A percentile compares a stretch with the other conserved stretches of the same genome.
phyloP scores from a whole-genome alignment of 1,140 invertebrate species.

The Ridgeia piscesae region DNA sequence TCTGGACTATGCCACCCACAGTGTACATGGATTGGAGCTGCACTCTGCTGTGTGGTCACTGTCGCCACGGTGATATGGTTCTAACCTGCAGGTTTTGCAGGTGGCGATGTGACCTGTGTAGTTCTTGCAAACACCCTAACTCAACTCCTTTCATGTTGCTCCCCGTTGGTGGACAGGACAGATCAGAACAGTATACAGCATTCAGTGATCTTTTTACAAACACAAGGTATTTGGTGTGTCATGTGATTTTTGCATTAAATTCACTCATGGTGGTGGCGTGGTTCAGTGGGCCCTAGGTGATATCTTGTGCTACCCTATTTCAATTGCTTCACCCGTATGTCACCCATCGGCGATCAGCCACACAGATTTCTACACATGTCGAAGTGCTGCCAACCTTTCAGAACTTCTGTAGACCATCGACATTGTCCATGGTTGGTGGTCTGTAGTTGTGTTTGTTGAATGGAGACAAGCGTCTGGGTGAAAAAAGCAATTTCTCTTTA shows the following conservation, averaged over 20 bases:
- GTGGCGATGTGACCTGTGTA: not conserved
- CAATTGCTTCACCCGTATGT: not conserved
- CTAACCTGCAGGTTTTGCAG: not conserved
- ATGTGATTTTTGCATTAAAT: not conserved
- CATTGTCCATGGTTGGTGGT: not conserved
- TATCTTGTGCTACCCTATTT: not conserved
- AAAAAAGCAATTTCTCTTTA: not conserved
- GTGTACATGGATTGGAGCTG: not conserved
- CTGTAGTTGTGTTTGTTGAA: not conserved
- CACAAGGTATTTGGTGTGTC: not conserved
- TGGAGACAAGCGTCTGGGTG: not conserved
- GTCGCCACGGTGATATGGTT: not conserved
- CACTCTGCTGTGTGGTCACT: not conserved
- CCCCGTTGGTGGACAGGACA: not conserved
- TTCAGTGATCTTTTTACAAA: not conserved
- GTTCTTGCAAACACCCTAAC: not conserved
- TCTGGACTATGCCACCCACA: not conserved
- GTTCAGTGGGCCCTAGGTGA: not conserved
- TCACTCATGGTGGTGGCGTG: not conserved
- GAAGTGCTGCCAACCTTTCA: not conserved
- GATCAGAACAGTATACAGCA: not conserved
- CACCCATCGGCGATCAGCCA: not conserved
- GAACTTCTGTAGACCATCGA: not conserved
- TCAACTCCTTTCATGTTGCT: not conserved
- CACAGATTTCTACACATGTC: not conserved